Evolutionary conservation across 2,797 vertebrate genomes (phyloP).

Genomic region (Denticeps clupeoides): DNA sequence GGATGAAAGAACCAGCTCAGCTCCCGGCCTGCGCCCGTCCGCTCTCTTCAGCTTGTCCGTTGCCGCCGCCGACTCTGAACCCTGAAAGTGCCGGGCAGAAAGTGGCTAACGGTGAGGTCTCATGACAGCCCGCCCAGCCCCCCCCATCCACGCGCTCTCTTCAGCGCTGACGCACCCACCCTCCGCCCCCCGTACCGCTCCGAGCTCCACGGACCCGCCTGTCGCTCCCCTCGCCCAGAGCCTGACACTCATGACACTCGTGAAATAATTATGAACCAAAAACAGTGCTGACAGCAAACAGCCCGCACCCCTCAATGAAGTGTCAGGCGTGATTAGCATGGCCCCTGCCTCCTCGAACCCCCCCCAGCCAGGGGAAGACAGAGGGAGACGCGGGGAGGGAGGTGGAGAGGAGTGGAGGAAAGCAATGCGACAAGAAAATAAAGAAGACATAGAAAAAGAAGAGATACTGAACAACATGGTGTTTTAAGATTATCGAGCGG

Average conservation of each 20-base stretch:
- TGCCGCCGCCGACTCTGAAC: slow-evolving; percentile 34
- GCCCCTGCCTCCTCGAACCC: slow-evolving; percentile 39
- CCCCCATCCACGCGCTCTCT: slow-evolving; percentile 2
- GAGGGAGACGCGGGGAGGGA: slow-evolving; percentile 31
- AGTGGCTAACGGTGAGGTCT: slow-evolving; percentile 60
- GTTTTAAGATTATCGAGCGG: too few relatives aligned
- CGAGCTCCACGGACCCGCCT: slow-evolving; percentile 61
- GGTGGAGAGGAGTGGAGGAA: slow-evolving; percentile 14
- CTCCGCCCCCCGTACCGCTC: slow-evolving; percentile 31
- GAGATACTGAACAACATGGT: too few relatives aligned
- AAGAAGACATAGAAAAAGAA: slow-evolving; percentile 1
- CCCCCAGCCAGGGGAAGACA: slow-evolving; percentile 30
- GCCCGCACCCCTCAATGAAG: slow-evolving; percentile 94
- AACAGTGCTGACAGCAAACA: slow-evolving; percentile 97
- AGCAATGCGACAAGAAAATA: slow-evolving; percentile 25
- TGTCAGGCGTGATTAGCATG: slow-evolving; percentile 96
- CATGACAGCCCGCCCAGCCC: slow-evolving; percentile 51
- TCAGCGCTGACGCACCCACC: background rate
- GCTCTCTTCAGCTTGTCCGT: slow-evolving; percentile 2
- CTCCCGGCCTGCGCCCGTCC: slow-evolving; percentile 11
- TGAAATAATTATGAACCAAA: slow-evolving; percentile 99
- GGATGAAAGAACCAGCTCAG: background rate
- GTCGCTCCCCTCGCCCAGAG: slow-evolving; percentile 84
- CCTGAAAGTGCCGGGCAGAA: slow-evolving; percentile 54
- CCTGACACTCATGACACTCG: slow-evolving; percentile 98